Evolutionary conservation across 2,888 invertebrate species (phyloP).

Genomic region (Slavum lentiscoides): DNA sequence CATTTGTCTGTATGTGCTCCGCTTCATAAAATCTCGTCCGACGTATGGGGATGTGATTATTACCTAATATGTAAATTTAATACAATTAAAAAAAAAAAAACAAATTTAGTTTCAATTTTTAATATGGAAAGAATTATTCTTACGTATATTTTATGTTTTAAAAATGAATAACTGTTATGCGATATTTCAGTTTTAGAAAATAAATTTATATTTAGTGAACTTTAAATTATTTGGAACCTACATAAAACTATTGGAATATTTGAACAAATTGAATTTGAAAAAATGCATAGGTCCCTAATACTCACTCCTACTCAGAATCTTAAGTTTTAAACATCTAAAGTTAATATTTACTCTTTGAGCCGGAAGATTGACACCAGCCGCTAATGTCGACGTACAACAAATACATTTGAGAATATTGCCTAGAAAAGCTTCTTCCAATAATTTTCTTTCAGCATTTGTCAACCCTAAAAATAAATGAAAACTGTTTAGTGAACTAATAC

Average conservation of each 20-base stretch:
- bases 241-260: too few relatives aligned
- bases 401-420: constrained; percentile 83
- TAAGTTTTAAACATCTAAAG: not conserved
- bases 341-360: constrained; percentile 71
- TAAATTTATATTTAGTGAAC: too few relatives aligned
- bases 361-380: constrained; percentile 97
- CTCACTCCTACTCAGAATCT: not conserved
- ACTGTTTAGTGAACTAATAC: not conserved
- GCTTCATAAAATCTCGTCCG: constrained; percentile 73
- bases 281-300: too few relatives aligned
- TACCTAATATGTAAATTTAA: constrained; percentile 61
- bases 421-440: constrained; percentile 83
- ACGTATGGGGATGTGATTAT: constrained; percentile 84
- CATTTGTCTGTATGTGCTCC: constrained; percentile 93
- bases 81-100: not conserved
- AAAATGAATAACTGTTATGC: not conserved
- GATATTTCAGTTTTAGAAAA: too few relatives aligned
- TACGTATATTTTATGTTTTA: not conserved
- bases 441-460: constrained; percentile 80
- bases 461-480: constrained; percentile 64
- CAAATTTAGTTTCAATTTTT: not conserved
- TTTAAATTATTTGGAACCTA: too few relatives aligned
- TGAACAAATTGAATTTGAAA: too few relatives aligned
- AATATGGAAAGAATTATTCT: not conserved
- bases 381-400: constrained; percentile 93